Base-by-base conservation (phyloP, 1,140 invertebrate genomes). In the Aphaenogaster floridana region DNA sequence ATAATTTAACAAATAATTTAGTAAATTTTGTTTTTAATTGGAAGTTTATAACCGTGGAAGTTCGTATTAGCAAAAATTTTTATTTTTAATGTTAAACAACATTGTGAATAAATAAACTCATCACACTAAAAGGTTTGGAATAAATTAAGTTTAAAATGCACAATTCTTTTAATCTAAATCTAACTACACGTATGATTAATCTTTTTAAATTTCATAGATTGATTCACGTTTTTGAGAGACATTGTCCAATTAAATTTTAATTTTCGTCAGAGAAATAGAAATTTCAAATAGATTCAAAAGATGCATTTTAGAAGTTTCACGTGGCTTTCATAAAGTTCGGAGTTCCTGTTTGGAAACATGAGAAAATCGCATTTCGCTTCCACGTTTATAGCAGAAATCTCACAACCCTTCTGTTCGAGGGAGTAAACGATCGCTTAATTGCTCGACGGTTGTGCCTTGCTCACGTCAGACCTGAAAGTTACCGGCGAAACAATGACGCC, bases 341-440 rank as follows among this genome's bases (percentile, higher is more conserved):
- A 7, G 9, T 21, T 21, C 21, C 8, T 21, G n/a, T 42, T 61
- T n/a, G 6, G 8, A 21, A 61, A 74, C 11, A n/a, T 83, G 17
- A 59, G n/a, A 76, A 74, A 74, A 61, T 74, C 68, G 42, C 15
- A 52, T 42, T 72, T 59, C 9, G 17, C 42, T 50, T 36, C 28
- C 54, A 45, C 42, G 13, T 63, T 74, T 45, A 71, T 28, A 13
- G 1, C 54, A 61, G 54, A 84, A 84, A 84, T 84, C 69, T 84
- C 61, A 45, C 9, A 11, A 69, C 64, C 64, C 85, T 59, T 88
- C 64, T 72, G n/a, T 36, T 76, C 50, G 80, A 86, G 84, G 72
- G 74, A 79, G 61, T 86, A 74, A 86, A 86, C 68, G 84, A 87
- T 79, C 68, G 3, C 54, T 80, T 88, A 88, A 88, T 88, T 63